Percentiles rank a stretch among this genome's conserved stretches.
These are phyloP conservation scores for Diprion similis DNA, from an alignment of 1,140 invertebrate genomes.

Conservation along the genomic window DNA sequence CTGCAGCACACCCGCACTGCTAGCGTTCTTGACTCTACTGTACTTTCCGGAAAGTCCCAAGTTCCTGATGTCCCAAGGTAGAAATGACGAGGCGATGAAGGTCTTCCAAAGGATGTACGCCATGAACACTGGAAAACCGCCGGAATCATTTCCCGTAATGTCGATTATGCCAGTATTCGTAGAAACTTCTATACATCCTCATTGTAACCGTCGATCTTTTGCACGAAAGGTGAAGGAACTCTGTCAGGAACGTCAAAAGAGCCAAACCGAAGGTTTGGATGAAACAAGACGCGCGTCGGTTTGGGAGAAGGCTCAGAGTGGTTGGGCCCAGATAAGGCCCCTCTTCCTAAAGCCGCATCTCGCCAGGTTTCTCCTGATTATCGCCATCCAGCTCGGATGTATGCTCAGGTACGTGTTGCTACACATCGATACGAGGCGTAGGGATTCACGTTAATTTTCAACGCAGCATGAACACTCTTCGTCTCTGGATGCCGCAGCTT, in stretches of 20 bases:
- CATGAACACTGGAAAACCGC: slow-evolving; percentile 67
- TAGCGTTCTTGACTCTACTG: slow-evolving; percentile 67
- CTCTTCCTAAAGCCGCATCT: slow-evolving; percentile 54
- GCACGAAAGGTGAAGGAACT: slow-evolving; percentile 32
- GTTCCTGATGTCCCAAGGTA: slow-evolving; percentile 77
- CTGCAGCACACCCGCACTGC: slow-evolving; percentile 70
- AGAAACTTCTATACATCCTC: neutral
- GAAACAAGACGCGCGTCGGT: slow-evolving; percentile 40
- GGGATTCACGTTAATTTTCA: slow-evolving; percentile 50
- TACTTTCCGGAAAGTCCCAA: slow-evolving; percentile 84
- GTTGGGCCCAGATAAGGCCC: slow-evolving; percentile 57
- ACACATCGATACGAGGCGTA: slow-evolving; percentile 35
- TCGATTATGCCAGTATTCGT: neutral
- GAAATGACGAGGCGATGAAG: slow-evolving; percentile 70
- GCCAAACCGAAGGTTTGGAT: neutral
- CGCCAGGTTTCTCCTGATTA: slow-evolving; percentile 53
- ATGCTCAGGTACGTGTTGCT: slow-evolving; percentile 58
- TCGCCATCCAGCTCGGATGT: slow-evolving; percentile 52
- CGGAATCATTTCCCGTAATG: slow-evolving; percentile 70
- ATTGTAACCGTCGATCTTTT: slow-evolving; percentile 23
- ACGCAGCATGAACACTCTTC: slow-evolving; percentile 60
- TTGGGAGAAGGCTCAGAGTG: slow-evolving; percentile 48
- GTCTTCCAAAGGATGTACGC: slow-evolving; percentile 68
- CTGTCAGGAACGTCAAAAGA: slow-evolving; percentile 14
- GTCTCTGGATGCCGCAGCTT: slow-evolving; percentile 68